Percentiles rank a stretch among this genome's conserved stretches.
phyloP scores from a whole-genome alignment of 2,888 invertebrate species.

The Drosophila yooni region DNA sequence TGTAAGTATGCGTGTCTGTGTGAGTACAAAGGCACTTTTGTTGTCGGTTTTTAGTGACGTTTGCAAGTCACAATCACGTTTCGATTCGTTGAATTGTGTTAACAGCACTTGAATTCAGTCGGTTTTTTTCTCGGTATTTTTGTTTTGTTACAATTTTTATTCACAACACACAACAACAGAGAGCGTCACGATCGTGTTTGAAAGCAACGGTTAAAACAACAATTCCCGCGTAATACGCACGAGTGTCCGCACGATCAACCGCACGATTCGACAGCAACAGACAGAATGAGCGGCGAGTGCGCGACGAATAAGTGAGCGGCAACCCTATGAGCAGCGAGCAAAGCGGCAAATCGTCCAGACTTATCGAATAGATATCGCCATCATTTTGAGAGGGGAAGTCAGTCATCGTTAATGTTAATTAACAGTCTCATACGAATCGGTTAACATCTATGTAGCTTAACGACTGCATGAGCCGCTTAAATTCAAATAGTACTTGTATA shows the following conservation, averaged over 20 bases:
- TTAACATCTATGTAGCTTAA: background rate
- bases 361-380: conserved; percentile 24
- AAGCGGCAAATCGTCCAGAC: conserved; percentile 13
- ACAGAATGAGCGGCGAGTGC: conserved; percentile 43
- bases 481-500: background rate
- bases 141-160: conserved; percentile 39
- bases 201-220: conserved; percentile 39
- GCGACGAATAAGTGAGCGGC: conserved; percentile 34
- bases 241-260: conserved; percentile 18
- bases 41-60: conserved; percentile 42
- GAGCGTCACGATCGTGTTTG: conserved; percentile 44
- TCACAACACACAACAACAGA: conserved; percentile 14
- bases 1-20: conserved; percentile 1
- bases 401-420: conserved; percentile 10
- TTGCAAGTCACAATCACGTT: conserved; percentile 35
- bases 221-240: background rate
- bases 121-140: conserved; percentile 9
- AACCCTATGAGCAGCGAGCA: conserved; percentile 7
- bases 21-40: conserved; percentile 44
- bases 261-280: conserved; percentile 34
- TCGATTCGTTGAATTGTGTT: conserved; percentile 30
- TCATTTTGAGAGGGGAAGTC: background rate
- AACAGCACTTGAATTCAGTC: conserved; percentile 9
- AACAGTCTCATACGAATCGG: background rate
- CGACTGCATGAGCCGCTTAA: background rate